Percentiles rank a stretch among this genome's conserved stretches.
phyloP scores from a whole-genome alignment of 1,140 invertebrate genomes.

The Trachymyrmex septentrionalis region DNA sequence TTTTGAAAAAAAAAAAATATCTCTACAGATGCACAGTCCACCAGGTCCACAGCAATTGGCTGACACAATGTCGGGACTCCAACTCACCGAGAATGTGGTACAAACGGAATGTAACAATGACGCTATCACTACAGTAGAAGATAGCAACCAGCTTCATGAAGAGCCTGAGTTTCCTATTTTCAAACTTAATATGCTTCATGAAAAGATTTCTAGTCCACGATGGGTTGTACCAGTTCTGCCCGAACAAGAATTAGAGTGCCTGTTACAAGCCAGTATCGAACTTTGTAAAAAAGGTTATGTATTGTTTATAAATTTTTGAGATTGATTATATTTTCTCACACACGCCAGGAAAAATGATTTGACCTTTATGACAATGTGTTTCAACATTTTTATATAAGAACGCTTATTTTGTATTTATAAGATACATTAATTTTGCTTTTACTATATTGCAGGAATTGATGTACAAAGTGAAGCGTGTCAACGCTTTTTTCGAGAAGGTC shows the following conservation, averaged over 20 bases:
- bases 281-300: constrained; percentile 91
- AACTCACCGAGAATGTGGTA: constrained; percentile 83
- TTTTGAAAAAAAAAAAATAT: not conserved
- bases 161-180: constrained; percentile 94
- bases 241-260: constrained; percentile 97
- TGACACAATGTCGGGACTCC: constrained; percentile 84
- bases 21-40: constrained; percentile 84
- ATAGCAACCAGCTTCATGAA: constrained; percentile 83
- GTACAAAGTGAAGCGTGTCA: constrained; percentile 96
- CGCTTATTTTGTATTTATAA: not conserved
- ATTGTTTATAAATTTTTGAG: constrained; percentile 20
- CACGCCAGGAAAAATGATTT: not conserved
- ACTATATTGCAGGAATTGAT: constrained; percentile 91
- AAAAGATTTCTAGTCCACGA: constrained; percentile 97
- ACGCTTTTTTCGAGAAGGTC: constrained; percentile 97
- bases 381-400: constrained; percentile 10
- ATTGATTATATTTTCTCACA: not conserved
- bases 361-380: not conserved
- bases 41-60: constrained; percentile 85
- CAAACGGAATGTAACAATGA: constrained; percentile 82
- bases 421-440: constrained; percentile 1
- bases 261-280: constrained; percentile 96
- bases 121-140: constrained; percentile 81
- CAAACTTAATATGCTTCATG: constrained; percentile 95
- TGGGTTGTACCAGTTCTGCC: constrained; percentile 99